Evolutionary conservation across 2,888 invertebrate species (phyloP).

Genomic region (Ellobium chinense): DNA sequence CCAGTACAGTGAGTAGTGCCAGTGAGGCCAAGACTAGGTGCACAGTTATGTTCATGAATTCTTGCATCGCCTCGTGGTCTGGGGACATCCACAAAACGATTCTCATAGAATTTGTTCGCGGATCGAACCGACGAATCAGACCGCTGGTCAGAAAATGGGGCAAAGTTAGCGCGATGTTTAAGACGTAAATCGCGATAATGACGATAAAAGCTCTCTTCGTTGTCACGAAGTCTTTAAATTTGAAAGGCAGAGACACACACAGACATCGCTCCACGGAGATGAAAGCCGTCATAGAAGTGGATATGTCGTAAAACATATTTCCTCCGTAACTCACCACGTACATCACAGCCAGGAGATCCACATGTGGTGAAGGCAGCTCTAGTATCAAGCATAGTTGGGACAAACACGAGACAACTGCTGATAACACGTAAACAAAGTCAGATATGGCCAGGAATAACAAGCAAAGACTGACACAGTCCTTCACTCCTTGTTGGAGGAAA

Average conservation of each 20-base stretch:
- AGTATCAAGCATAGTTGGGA: not conserved
- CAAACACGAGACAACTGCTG: not conserved
- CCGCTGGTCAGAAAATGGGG: not conserved
- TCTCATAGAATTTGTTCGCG: no score
- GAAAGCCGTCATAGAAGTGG: not conserved
- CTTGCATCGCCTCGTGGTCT: not conserved
- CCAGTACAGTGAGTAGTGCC: not conserved
- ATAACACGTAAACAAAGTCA: not conserved
- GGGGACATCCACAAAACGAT: not conserved
- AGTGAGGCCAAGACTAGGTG: not conserved
- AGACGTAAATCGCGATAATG: not conserved
- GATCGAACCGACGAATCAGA: no score
- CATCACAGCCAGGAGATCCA: not conserved
- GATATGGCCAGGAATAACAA: not conserved
- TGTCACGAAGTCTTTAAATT: not conserved
- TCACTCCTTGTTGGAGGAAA: not conserved
- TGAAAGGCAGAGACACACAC: slow-evolving; percentile 5
- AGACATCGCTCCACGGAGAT: not conserved
- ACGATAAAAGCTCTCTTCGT: not conserved
- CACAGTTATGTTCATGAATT: not conserved
- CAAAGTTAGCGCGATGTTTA: not conserved
- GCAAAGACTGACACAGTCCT: not conserved
- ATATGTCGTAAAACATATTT: not conserved
- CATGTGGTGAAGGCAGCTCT: not conserved
- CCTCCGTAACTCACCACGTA: not conserved